These are phyloP conservation scores for Chrysomela aeneicollis DNA, from an alignment of 2,888 invertebrate species.

Conservation along the genomic window DNA sequence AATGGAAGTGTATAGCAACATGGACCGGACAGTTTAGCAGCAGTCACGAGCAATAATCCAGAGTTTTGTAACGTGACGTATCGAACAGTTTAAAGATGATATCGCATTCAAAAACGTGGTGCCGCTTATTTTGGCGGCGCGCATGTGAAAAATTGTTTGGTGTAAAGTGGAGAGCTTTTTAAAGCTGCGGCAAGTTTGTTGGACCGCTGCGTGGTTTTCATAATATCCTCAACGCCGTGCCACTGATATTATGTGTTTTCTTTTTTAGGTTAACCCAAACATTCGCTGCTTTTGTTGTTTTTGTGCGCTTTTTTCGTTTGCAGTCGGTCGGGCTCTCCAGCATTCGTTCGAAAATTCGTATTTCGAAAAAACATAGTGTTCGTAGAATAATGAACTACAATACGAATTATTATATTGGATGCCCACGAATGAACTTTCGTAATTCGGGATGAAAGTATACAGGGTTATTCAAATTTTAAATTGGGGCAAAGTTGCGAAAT, in stretches of 20 bases:
- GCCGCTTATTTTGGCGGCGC: constrained; percentile 43
- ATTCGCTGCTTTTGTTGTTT: constrained; percentile 31
- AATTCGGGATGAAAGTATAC: no score
- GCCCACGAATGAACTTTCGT: no score
- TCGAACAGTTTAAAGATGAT: constrained; percentile 56
- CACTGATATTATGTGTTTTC: constrained; percentile 52
- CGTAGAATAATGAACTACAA: no score
- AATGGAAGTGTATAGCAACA: neutral
- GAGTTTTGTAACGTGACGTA: constrained; percentile 41
- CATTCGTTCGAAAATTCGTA: neutral
- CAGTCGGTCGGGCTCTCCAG: neutral
- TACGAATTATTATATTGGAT: no score
- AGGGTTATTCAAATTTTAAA: no score
- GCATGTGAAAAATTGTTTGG: constrained; percentile 53
- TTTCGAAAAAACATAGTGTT: constrained; percentile 13
- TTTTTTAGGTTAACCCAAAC: constrained; percentile 43
- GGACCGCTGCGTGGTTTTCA: constrained; percentile 52
- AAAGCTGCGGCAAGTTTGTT: constrained; percentile 56
- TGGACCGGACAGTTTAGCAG: neutral
- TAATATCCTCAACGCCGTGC: constrained; percentile 46
- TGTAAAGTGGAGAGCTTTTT: constrained; percentile 56
- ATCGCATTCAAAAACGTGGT: constrained; percentile 54
- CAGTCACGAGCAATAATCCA: constrained; percentile 13
- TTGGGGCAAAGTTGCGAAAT: no score
- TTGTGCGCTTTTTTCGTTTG: constrained; percentile 13